Evolutionary conservation across 2,113 vertebrate species (phyloP).

Genomic region (Tretioscincus oriximinensis): DNA sequence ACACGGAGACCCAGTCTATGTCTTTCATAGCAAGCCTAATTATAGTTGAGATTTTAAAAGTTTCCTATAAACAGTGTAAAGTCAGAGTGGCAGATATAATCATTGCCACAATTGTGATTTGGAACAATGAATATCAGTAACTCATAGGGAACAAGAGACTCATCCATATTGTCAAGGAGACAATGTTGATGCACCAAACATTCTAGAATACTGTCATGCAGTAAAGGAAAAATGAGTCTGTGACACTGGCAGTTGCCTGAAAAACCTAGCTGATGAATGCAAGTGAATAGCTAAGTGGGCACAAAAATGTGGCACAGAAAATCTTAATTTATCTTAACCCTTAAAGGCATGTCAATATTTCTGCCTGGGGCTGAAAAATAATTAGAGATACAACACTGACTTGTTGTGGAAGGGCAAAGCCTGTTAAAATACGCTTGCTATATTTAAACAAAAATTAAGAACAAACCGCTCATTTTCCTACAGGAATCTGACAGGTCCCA

Average conservation of each 20-base stretch:
- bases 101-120: not conserved
- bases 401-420: too few species aligned
- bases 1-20: too few species aligned
- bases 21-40: not conserved
- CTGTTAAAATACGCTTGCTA: not conserved
- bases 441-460: constrained; percentile 1
- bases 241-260: not conserved
- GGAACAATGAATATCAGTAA: not conserved
- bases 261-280: not conserved
- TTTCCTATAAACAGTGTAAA: not conserved
- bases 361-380: not conserved
- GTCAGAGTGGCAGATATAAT: not conserved
- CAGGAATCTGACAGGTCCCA: not conserved
- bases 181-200: not conserved
- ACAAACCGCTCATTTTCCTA: not conserved
- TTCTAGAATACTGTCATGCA: not conserved
- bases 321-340: not conserved
- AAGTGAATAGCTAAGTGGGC: not conserved
- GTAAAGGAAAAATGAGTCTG: not conserved
- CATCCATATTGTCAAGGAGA: not conserved
- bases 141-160: not conserved
- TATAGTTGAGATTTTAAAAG: not conserved
- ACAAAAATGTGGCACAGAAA: not conserved
- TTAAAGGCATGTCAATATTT: not conserved
- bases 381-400: not conserved